A percentile compares a stretch with the other conserved stretches of the same genome.
These are phyloP conservation scores for Fregetta grallaria DNA, from an alignment of 2,113 vertebrate species.

Conservation along the genomic window DNA sequence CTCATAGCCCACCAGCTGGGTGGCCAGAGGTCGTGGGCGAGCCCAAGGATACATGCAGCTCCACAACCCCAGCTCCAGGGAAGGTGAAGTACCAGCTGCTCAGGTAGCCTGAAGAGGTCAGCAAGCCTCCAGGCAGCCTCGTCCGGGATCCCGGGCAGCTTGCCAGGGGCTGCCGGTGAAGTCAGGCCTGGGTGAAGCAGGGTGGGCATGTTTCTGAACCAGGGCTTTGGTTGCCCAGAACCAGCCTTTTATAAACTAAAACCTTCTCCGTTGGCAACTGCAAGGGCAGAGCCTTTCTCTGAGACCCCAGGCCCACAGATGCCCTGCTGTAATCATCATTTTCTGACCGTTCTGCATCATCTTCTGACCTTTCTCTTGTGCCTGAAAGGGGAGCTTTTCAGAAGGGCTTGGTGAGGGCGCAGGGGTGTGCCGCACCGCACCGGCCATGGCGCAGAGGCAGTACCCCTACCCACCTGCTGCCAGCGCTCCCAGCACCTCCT, in stretches of 20 bases:
- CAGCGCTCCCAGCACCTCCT: not conserved
- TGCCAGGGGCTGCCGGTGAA: accelerated
- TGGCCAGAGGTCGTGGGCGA: accelerated
- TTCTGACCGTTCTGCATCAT: constrained; percentile 65
- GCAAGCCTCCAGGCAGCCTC: not conserved
- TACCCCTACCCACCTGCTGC: accelerated
- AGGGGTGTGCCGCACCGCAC: accelerated
- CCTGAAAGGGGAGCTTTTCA: constrained; percentile 69
- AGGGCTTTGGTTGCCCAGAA: not conserved
- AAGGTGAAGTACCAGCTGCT: not conserved
- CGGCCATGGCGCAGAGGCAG: accelerated
- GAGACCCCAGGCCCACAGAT: not conserved
- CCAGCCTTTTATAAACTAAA: not conserved
- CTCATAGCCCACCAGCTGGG: accelerated
- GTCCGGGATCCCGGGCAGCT: not conserved
- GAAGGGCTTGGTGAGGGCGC: not conserved
- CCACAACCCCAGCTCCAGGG: not conserved
- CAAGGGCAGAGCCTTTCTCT: not conserved
- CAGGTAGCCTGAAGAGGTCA: not conserved
- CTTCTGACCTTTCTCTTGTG: constrained; percentile 75
- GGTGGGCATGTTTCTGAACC: accelerated
- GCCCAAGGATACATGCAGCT: accelerated
- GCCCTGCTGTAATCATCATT: not conserved
- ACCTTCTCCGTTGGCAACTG: not conserved
- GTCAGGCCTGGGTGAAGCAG: not conserved